Evolutionary conservation across 2,797 vertebrate species (phyloP).

Genomic region (Muscicapa comitata): DNA sequence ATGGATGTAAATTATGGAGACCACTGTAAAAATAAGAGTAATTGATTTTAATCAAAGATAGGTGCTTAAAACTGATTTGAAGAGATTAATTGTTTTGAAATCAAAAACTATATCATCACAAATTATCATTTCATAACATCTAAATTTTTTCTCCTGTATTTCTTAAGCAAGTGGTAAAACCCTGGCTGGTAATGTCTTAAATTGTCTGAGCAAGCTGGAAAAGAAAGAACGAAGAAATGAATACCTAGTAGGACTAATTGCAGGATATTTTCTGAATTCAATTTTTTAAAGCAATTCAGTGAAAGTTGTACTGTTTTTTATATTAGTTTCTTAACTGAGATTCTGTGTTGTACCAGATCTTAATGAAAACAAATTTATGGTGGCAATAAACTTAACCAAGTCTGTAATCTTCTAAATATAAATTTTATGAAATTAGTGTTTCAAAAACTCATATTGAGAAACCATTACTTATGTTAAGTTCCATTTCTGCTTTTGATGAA

Average conservation of each 20-base stretch:
- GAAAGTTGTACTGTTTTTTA: background rate
- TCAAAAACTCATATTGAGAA: background rate
- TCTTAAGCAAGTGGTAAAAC: background rate
- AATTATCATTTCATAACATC: background rate
- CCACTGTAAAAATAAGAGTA: background rate
- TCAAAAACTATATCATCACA: background rate
- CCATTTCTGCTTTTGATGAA: background rate
- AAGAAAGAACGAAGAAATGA: background rate
- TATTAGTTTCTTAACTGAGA: background rate
- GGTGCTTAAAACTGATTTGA: background rate
- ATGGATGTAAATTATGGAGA: background rate
- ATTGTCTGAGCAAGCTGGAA: background rate
- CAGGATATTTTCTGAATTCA: background rate
- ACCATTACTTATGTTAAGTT: background rate
- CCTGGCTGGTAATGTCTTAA: background rate
- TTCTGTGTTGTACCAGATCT: background rate
- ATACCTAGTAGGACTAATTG: background rate
- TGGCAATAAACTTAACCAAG: background rate
- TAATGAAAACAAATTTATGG: background rate
- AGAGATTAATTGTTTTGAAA: background rate
- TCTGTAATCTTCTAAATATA: background rate
- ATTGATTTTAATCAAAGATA: background rate
- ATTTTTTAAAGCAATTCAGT: background rate
- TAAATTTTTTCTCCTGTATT: background rate
- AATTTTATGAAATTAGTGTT: background rate